Conservation (phyloP, 2,113 vertebrate species). For the Rhabdornis inornatus region DNA sequence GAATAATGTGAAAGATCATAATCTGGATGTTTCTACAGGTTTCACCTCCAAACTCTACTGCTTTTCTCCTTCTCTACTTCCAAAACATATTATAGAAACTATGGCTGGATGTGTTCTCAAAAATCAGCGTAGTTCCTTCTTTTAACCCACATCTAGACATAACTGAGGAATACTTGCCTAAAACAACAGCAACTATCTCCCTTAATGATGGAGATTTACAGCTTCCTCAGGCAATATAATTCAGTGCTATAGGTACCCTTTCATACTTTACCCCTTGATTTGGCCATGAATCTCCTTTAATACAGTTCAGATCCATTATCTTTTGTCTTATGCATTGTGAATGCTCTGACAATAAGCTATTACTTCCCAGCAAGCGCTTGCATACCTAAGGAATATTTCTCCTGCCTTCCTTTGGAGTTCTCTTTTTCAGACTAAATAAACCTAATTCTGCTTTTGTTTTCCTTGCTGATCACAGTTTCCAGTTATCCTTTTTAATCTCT, state of each 20-base stretch:
- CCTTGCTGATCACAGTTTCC: not conserved
- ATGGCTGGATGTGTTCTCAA: not conserved
- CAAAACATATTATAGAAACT: not conserved
- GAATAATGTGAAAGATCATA: not conserved
- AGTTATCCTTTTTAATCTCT: not conserved
- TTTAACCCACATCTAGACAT: not conserved
- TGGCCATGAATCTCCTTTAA: not conserved
- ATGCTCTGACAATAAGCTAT: not conserved
- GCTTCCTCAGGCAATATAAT: not conserved
- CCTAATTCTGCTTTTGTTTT: not conserved
- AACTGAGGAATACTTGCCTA: not conserved
- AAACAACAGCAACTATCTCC: not conserved
- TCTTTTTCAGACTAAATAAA: constrained; percentile 2
- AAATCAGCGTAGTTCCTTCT: not conserved
- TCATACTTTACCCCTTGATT: not conserved
- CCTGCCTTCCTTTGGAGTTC: not conserved
- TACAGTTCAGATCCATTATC: not conserved
- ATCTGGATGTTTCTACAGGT: not conserved
- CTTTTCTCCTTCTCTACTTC: not conserved
- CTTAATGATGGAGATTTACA: not conserved
- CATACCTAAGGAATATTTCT: not conserved
- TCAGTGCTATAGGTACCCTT: not conserved
- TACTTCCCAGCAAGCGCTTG: not conserved
- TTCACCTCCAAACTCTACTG: not conserved
- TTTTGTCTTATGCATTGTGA: not conserved